Conservation (phyloP, 2,888 invertebrate species). For the Caprella mutica region DNA sequence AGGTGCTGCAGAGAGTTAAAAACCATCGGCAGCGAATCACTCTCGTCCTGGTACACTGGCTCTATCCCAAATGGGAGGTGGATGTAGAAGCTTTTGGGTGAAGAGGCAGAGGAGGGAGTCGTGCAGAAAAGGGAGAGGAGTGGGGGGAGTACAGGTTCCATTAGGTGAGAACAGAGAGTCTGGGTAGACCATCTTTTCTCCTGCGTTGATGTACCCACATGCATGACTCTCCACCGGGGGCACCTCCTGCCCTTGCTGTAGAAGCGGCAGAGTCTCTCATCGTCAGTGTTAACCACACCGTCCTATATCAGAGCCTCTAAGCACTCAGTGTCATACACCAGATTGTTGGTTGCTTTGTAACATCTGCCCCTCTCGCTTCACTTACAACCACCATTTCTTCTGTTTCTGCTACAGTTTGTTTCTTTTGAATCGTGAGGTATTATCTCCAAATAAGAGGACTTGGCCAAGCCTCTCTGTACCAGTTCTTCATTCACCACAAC, state of each 20-base stretch:
- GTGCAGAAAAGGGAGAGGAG: too few species aligned
- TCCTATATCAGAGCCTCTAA: too few species aligned
- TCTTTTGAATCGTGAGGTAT: background rate
- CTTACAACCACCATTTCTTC: too few species aligned
- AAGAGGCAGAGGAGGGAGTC: too few species aligned
- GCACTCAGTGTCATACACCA: too few species aligned
- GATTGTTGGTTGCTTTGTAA: too few species aligned
- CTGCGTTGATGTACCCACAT: constrained; percentile 1
- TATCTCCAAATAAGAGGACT: background rate
- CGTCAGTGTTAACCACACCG: background rate
- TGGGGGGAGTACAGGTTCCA: too few species aligned
- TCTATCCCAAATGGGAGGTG: background rate
- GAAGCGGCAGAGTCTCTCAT: constrained; percentile 2
- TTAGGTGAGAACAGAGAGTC: too few species aligned
- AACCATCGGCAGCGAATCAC: background rate
- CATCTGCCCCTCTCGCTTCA: too few species aligned
- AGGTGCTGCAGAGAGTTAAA: background rate
- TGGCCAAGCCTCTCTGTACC: background rate
- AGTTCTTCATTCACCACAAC: constrained; percentile 2
- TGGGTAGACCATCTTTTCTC: too few species aligned
- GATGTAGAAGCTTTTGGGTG: background rate
- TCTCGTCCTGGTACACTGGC: too few species aligned
- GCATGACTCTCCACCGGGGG: background rate
- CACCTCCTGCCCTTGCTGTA: background rate
- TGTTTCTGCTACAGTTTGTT: too few species aligned